Evolutionary conservation across 2,113 vertebrate genomes (phyloP), one percentile per base, ranked within the genome.

Genomic region (Gasterosteus nipponicus): DNA sequence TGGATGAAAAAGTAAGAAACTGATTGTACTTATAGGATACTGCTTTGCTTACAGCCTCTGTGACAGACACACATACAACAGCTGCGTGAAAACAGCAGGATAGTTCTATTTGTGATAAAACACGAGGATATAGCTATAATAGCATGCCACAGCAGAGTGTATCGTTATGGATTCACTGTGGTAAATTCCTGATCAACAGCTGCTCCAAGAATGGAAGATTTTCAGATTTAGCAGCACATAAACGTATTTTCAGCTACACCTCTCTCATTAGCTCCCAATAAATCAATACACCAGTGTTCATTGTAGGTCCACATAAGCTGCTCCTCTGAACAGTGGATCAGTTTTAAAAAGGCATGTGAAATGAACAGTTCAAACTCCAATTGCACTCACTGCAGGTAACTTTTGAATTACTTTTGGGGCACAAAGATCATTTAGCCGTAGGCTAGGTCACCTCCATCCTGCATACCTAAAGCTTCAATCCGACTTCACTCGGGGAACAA

Each of bases 401-500:
- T 38, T 35, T 35, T 38, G 35, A 78, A 75, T 89, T 78, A 78
- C 84, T 88, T 81, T 51, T 77, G 85, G 77, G 84, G 86, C 5
- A 10, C 42, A 41, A 80, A 69, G 86, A 84, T 87, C 70, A 69
- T 83, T 81, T 67, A 39, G 78, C 86, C 65, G 39, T 38, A 76
- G 83, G 88, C 80, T 63, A 86, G 86, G 86, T 82, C 82, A 74
- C 82, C 81, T 77, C 76, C 75, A 51, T 46, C 67, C 78, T 46
- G 80, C 68, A 76, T 76, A 81, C 76, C 75, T 81, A 63, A 74
- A 78, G 77, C 66, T 87, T 90, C 81, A 77, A 88, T 89, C 82
- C 81, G 66, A 73, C 75, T 88, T 78, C 75, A 78, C 56, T 76
- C 47, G 57, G 72, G 79, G 82, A 81, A 72, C 58, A 54, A 67